Conservation (phyloP, 2,797 vertebrate species). For the Halcyon badia region DNA sequence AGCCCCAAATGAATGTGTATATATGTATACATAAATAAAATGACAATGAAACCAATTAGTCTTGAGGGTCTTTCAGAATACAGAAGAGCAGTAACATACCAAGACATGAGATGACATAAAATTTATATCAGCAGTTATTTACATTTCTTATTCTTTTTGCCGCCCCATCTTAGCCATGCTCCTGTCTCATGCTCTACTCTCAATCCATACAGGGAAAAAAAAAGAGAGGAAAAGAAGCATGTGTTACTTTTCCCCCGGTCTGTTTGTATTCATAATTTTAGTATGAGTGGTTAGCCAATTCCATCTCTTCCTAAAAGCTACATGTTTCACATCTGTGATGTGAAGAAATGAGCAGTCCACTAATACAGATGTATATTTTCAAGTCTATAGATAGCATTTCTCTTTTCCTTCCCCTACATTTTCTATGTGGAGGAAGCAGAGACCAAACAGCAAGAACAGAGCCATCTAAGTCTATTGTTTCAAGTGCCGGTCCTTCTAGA, state of each 20-base stretch:
- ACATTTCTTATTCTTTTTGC: background rate
- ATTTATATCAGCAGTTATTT: background rate
- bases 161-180: background rate
- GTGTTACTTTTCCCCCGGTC: background rate
- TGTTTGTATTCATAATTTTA: background rate
- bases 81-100: conserved; percentile 36
- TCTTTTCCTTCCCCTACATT: background rate
- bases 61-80: background rate
- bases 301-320: background rate
- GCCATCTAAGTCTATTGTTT: background rate
- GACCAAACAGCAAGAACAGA: background rate
- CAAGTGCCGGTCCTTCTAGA: background rate
- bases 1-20: conserved; percentile 73
- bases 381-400: background rate
- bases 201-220: background rate
- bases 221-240: background rate
- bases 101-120: background rate
- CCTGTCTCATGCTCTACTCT: background rate
- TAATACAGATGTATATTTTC: background rate
- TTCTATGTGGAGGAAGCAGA: background rate
- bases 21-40: conserved; percentile 78
- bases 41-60: conserved; percentile 78
- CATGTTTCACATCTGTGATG: background rate
- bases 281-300: background rate
- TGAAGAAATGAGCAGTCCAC: background rate